phyloP scores from a whole-genome alignment of 2,888 invertebrate species.

The Poecilus cupreus region DNA sequence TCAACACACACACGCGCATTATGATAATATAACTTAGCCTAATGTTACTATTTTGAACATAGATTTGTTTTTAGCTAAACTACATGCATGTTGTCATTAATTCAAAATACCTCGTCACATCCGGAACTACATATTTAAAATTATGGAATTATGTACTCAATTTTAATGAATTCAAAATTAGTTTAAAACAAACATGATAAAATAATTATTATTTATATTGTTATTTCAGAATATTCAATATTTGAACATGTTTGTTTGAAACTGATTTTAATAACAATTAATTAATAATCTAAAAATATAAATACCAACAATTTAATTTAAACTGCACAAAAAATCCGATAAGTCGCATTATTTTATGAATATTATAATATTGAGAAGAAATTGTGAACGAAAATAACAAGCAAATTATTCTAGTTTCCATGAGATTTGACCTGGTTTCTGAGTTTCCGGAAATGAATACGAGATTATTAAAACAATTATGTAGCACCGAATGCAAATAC shows the following conservation, averaged over 20 bases:
- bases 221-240: neutral
- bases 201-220: neutral
- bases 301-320: neutral
- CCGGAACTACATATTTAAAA: neutral
- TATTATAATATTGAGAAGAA: neutral
- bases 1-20: too few species aligned
- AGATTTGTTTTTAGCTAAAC: too few species aligned
- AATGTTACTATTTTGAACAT: too few species aligned
- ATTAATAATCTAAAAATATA: too few species aligned
- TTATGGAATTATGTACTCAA: neutral
- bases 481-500: slow-evolving; percentile 5
- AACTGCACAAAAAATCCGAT: neutral
- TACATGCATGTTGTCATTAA: too few species aligned
- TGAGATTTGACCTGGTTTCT: slow-evolving; percentile 1
- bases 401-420: neutral
- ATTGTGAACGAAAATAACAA: neutral
- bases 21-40: too few species aligned
- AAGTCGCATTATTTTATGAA: neutral
- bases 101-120: too few species aligned
- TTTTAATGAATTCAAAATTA: neutral
- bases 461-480: slow-evolving; percentile 13
- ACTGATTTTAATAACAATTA: neutral
- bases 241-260: neutral
- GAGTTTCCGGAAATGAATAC: neutral
- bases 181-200: neutral